phyloP scores from a whole-genome alignment of 2,797 vertebrate species.

The Pipistrellus kuhlii region DNA sequence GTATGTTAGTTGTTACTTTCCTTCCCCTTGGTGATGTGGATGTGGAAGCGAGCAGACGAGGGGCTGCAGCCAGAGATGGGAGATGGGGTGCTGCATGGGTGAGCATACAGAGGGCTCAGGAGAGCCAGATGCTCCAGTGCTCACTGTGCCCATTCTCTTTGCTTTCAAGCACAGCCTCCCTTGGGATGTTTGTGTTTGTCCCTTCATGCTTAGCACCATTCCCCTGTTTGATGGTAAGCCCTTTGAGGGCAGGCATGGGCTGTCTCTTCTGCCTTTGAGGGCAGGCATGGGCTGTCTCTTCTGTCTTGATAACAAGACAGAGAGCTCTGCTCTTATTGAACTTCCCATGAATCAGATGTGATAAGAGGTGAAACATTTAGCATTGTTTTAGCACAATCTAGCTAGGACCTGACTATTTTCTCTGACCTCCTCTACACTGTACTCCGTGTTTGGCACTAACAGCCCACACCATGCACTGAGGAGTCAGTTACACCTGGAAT shows the following conservation, averaged over 20 bases:
- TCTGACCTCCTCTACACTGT: not conserved
- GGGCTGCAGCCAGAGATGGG: not conserved
- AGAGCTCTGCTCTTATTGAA: not conserved
- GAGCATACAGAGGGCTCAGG: not conserved
- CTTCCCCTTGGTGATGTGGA: not conserved
- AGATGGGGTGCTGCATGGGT: not conserved
- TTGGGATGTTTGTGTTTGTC: not conserved
- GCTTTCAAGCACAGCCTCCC: not conserved
- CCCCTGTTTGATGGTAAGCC: not conserved
- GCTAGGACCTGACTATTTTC: not conserved
- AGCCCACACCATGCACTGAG: accelerated
- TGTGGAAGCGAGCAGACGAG: accelerated
- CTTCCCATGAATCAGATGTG: not conserved
- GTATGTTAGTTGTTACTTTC: not conserved
- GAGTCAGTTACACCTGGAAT: too few species aligned
- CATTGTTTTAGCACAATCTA: not conserved
- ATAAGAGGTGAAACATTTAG: not conserved
- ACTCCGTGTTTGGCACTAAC: not conserved
- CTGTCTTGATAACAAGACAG: not conserved
- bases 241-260: not conserved
- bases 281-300: too few species aligned
- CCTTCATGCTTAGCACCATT: not conserved
- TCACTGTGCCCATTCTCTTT: not conserved
- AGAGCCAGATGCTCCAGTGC: accelerated
- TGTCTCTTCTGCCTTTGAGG: not conserved